Percentiles rank a stretch among this genome's conserved stretches.
Conservation (phyloP, 2,113 vertebrate species). For the Mola mola region DNA sequence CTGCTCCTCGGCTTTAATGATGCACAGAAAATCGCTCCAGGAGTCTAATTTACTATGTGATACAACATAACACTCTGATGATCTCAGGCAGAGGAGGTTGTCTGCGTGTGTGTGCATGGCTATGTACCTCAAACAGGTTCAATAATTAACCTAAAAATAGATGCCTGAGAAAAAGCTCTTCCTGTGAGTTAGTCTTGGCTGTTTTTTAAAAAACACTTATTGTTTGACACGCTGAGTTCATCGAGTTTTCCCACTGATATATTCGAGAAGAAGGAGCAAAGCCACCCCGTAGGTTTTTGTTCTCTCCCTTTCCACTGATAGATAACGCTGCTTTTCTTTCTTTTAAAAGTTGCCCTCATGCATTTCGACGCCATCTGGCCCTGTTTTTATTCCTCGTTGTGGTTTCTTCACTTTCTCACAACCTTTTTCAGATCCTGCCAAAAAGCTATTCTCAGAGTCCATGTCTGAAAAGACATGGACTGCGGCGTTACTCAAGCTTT, state of each 20-base stretch:
- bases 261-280: constrained; percentile 35
- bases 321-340: constrained; percentile 65
- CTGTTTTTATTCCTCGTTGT: constrained; percentile 71
- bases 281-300: constrained; percentile 36
- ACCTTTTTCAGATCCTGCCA: constrained; percentile 74
- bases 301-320: constrained; percentile 35
- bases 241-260: constrained; percentile 29
- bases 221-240: constrained; percentile 51
- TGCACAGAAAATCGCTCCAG: constrained; percentile 51
- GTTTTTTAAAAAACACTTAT: constrained; percentile 27
- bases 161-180: constrained; percentile 32
- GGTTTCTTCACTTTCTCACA: constrained; percentile 77
- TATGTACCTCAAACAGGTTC: constrained; percentile 29
- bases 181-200: constrained; percentile 23
- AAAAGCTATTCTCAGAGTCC: constrained; percentile 71
- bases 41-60: constrained; percentile 52
- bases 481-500: constrained; percentile 66
- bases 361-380: constrained; percentile 75
- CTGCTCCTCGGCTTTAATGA: constrained; percentile 58
- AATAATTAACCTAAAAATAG: constrained; percentile 62
- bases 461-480: constrained; percentile 71
- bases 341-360: constrained; percentile 63
- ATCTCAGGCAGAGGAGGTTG: constrained; percentile 3
- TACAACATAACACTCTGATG: constrained; percentile 17
- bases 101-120: constrained; percentile 7